Evolutionary conservation across 2,797 vertebrate species (phyloP), one percentile per base, ranked within the genome.

Genomic region (Sebastolobus alascanus): DNA sequence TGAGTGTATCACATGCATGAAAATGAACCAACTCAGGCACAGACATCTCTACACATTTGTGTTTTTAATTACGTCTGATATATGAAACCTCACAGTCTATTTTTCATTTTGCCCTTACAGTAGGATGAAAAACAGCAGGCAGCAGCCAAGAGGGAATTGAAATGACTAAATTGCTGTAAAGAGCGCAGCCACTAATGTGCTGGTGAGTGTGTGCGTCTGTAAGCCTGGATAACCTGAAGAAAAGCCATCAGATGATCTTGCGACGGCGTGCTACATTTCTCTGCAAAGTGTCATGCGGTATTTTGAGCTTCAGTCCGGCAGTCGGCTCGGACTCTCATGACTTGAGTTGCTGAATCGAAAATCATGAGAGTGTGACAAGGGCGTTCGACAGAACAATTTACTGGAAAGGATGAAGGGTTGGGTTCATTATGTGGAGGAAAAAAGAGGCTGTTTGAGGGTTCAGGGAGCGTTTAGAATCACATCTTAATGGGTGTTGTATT

Each of bases 241-340:
- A 83, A 77, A 82, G 78, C 79, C 67, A 52, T 88, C 76, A 77
- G 91, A 91, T 91, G 89, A 90, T 92, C 86, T 95, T 22, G 77
- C 84, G 37, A 73, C 81, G 77, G 76, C 18, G 10, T 89, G 94
- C 80, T 77, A 94, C 90, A 96, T 96, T 95, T 95, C 85, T 33
- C 92, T 80, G 75, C 90, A 83, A 64, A 83, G 92, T 92, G 94
- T 71, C 80, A 94, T 87, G 77, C 55, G 69, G 81, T 94, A 94
- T 95, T 96, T 94, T 89, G 80, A 91, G 93, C 86, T 83, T 72
- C 80, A 25, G 80, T 76, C 83, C 58, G 25, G 86, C 77, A 63
- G 77, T 74, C 59, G 68, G 66, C 88, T 88, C 69, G 72, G 84
- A 89, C 87, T 77, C 69, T 77, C 64, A 80, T 79, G 85, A 82